Evolutionary conservation across 2,888 invertebrate species (phyloP).

Genomic region (Matsumyia berberina): DNA sequence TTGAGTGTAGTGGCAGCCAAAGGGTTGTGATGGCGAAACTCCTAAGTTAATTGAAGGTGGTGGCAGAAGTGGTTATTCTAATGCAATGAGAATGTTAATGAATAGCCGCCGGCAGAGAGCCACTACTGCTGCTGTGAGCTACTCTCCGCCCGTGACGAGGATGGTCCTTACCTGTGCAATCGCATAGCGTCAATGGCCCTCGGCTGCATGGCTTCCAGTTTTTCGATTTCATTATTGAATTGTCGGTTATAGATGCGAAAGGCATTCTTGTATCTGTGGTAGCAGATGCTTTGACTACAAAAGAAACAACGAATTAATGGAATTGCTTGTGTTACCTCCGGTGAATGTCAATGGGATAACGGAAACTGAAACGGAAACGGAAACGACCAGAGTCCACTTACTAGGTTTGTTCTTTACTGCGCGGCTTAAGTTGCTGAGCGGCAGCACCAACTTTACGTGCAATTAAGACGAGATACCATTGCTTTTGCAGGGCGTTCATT

Average conservation of each 20-base stretch:
- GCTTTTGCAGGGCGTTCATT: constrained; percentile 83
- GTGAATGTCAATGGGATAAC: constrained; percentile 58
- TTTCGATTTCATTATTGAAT: constrained; percentile 83
- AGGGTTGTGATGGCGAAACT: constrained; percentile 84
- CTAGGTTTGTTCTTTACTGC: constrained; percentile 80
- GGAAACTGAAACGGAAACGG: constrained; percentile 77
- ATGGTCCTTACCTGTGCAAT: constrained; percentile 81
- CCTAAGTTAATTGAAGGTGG: constrained; percentile 78
- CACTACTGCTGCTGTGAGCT: too few species aligned
- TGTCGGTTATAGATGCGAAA: constrained; percentile 83
- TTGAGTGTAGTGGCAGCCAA: constrained; percentile 84
- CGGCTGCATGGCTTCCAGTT: constrained; percentile 84
- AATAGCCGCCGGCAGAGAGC: constrained; percentile 44
- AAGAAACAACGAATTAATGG: constrained; percentile 59
- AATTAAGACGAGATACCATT: constrained; percentile 83
- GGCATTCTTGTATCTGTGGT: constrained; percentile 81
- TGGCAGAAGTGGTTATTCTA: constrained; percentile 74
- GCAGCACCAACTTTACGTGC: constrained; percentile 81
- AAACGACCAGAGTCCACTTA: constrained; percentile 80
- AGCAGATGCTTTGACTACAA: constrained; percentile 81
- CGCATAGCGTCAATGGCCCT: constrained; percentile 84
- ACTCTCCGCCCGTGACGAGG: constrained; percentile 1
- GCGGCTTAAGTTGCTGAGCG: constrained; percentile 77
- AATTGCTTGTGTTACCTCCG: constrained; percentile 47
- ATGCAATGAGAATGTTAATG: constrained; percentile 76